phyloP scores from a whole-genome alignment of 2,113 vertebrate genomes.

The Lycocorax pyrrhopterus region DNA sequence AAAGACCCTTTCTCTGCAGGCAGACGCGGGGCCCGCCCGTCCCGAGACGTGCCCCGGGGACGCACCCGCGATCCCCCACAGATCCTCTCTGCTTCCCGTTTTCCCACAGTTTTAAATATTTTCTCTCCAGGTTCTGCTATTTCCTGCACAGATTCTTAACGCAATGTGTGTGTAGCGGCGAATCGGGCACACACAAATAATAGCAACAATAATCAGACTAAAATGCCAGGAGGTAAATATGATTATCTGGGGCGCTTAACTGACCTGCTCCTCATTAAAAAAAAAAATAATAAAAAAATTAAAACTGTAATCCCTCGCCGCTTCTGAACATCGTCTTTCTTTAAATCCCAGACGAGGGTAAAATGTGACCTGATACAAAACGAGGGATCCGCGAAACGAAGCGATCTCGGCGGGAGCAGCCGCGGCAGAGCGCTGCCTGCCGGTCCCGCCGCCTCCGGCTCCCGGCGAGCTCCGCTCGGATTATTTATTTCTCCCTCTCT shows the following conservation, averaged over 20 bases:
- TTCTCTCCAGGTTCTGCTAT: not conserved
- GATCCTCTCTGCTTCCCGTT: not conserved
- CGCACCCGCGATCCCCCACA: not conserved
- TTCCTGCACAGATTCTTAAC: not conserved
- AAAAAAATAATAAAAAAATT: not conserved
- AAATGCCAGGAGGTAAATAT: not conserved
- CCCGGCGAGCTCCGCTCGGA: not conserved
- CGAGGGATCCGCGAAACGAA: not conserved
- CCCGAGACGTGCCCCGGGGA: not conserved
- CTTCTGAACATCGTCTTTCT: not conserved
- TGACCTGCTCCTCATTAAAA: not conserved
- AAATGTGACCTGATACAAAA: not conserved
- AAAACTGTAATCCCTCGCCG: not conserved
- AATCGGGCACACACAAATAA: not conserved
- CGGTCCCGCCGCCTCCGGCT: not conserved
- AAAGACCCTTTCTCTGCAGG: not conserved
- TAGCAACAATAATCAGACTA: not conserved
- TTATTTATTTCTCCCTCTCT: constrained; percentile 11
- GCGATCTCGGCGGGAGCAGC: not conserved
- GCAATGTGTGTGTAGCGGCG: not conserved
- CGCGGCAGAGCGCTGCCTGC: not conserved
- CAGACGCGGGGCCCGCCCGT: not conserved
- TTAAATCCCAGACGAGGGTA: not conserved
- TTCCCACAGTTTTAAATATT: not conserved
- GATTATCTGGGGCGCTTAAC: not conserved